Conservation (phyloP, 2,888 invertebrate species). For the Eulithis testata region DNA sequence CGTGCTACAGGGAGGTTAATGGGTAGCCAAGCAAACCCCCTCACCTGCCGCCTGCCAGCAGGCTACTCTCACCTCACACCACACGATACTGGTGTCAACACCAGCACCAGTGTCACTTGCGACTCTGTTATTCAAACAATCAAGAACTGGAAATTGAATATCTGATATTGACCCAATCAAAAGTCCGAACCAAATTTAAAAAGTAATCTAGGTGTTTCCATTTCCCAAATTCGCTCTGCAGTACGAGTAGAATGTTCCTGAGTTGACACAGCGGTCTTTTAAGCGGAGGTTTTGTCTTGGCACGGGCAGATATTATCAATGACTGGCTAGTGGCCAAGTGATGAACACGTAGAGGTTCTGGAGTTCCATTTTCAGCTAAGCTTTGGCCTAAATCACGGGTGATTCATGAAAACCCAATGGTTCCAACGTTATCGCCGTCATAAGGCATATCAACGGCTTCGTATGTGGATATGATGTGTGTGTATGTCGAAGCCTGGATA, state of each 20-base stretch:
- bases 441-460: neutral
- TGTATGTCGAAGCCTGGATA: neutral
- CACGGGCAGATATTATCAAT: constrained; percentile 66
- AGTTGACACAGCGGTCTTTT: constrained; percentile 54
- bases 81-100: constrained; percentile 63
- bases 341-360: constrained; percentile 47
- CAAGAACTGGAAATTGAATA: constrained; percentile 66
- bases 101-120: constrained; percentile 66
- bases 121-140: constrained; percentile 63
- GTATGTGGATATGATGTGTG: too few species aligned
- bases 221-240: constrained; percentile 39
- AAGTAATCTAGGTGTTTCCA: constrained; percentile 38
- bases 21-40: constrained; percentile 31
- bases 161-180: constrained; percentile 45
- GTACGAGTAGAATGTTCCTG: constrained; percentile 47
- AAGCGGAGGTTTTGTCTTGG: constrained; percentile 64
- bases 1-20: constrained; percentile 37
- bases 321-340: constrained; percentile 69
- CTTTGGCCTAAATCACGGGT: constrained; percentile 41
- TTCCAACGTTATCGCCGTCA: constrained; percentile 8
- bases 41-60: constrained; percentile 50
- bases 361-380: constrained; percentile 48
- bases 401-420: constrained; percentile 31
- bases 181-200: constrained; percentile 34
- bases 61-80: constrained; percentile 51